Evolutionary conservation across 2,797 vertebrate genomes (phyloP).

Genomic region (Lutjanus campechanus): DNA sequence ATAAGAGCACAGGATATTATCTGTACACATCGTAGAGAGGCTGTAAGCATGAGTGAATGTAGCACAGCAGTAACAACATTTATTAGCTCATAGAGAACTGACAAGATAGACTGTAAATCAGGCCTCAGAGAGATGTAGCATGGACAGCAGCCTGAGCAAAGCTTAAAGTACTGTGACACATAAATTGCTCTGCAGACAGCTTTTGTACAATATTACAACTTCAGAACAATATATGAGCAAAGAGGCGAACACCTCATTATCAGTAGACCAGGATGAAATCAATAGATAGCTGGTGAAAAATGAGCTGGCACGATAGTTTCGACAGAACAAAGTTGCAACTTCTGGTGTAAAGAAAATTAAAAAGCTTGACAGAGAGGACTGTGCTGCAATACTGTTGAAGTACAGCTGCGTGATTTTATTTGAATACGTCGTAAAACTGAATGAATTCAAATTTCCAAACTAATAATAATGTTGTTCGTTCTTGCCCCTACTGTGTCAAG

Average conservation of each 20-base stretch:
- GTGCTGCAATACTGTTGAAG: background rate
- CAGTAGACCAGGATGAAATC: background rate
- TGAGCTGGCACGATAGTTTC: background rate
- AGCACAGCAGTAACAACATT: constrained; percentile 4
- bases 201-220: constrained; percentile 15
- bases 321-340: background rate
- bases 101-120: constrained; percentile 34
- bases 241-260: constrained; percentile 7
- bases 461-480: background rate
- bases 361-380: background rate
- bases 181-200: constrained; percentile 18
- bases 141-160: constrained; percentile 44
- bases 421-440: background rate
- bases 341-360: background rate
- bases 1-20: constrained; percentile 33
- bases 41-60: background rate
- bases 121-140: constrained; percentile 34
- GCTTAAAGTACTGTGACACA: constrained; percentile 16
- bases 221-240: constrained; percentile 8
- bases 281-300: constrained; percentile 15
- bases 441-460: background rate
- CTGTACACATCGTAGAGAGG: constrained; percentile 20
- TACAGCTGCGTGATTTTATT: background rate
- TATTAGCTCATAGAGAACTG: constrained; percentile 23
- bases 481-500: background rate